These are phyloP conservation scores for Atta cephalotes DNA, from an alignment of 1,140 invertebrate genomes.

Conservation along the genomic window DNA sequence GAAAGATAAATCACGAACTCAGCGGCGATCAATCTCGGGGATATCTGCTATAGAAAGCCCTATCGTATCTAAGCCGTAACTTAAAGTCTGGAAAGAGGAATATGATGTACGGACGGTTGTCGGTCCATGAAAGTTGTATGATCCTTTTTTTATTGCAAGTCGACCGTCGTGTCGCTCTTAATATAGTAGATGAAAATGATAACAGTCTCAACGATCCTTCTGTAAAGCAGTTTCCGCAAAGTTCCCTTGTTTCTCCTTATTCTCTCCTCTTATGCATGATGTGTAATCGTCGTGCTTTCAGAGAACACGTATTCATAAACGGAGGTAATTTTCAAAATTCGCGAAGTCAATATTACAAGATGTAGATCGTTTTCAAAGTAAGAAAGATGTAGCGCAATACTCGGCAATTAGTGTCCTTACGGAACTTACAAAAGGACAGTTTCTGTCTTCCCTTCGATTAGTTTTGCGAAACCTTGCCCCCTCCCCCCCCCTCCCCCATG, in stretches of 20 bases:
- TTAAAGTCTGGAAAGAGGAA: conserved; percentile 70
- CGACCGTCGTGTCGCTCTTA: conserved; percentile 53
- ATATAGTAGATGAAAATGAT: conserved; percentile 38
- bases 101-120: conserved; percentile 56
- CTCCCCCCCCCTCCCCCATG: too few species aligned
- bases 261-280: neutral
- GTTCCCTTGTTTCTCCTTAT: conserved; percentile 33
- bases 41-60: conserved; percentile 51
- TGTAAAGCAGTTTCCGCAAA: neutral
- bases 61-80: conserved; percentile 72
- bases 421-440: conserved; percentile 46
- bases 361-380: conserved; percentile 2
- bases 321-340: neutral
- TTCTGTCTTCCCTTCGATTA: neutral
- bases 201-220: conserved; percentile 15
- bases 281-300: conserved; percentile 19
- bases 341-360: neutral
- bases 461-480: conserved; percentile 23
- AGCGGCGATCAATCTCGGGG: conserved; percentile 68
- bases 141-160: conserved; percentile 81
- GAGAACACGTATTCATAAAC: neutral
- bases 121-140: conserved; percentile 64
- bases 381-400: neutral
- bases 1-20: conserved; percentile 74
- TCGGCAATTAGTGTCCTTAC: neutral